Evolutionary conservation across 2,113 vertebrate species (phyloP).

Genomic region (Hemiprocne comata): DNA sequence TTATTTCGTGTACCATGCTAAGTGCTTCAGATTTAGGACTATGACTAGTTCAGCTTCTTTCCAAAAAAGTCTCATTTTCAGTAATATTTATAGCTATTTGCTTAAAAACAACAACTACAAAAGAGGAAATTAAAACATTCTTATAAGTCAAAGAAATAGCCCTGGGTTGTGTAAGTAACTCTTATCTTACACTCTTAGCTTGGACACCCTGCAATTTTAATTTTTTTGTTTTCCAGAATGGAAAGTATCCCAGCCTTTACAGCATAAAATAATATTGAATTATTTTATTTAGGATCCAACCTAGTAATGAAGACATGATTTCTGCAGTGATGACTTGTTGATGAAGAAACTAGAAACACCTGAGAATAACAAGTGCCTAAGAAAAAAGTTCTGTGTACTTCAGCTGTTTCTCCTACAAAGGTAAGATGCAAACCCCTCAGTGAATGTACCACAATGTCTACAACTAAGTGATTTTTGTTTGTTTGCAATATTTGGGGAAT

Average conservation of each 20-base stretch:
- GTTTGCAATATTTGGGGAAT: rapidly evolving
- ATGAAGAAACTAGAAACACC: neutral
- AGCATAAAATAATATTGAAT: neutral
- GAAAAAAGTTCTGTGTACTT: rapidly evolving
- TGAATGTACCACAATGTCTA: neutral
- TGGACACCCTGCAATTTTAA: neutral
- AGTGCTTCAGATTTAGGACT: neutral
- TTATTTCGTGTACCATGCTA: neutral
- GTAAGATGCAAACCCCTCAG: neutral
- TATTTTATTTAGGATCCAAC: neutral
- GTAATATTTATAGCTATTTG: neutral
- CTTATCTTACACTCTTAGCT: neutral
- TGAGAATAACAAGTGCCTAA: neutral
- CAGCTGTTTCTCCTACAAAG: neutral
- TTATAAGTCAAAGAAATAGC: neutral
- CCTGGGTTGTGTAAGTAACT: neutral
- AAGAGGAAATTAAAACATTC: neutral
- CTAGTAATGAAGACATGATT: neutral
- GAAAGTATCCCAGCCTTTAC: neutral
- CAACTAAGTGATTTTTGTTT: neutral
- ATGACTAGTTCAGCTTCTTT: neutral
- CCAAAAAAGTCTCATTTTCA: neutral
- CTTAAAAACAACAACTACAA: neutral
- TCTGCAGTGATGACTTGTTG: neutral
- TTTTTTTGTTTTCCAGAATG: neutral